A percentile compares a stretch with the other conserved stretches of the same genome.
phyloP scores from a whole-genome alignment of 2,113 vertebrate genomes.

The human (Homo sapiens) region GRCh38 chr2:178593501-178594000 shows the following conservation, averaged over 20 bases:
- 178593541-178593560: conserved; percentile 23
- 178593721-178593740: conserved; percentile 93
- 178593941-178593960: conserved; percentile 83
- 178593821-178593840: conserved; percentile 96
- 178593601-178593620: conserved; percentile 96
- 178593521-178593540: neutral
- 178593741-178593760: conserved; percentile 98
- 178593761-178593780: conserved; percentile 93
- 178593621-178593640: conserved; percentile 98
- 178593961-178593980: conserved; percentile 94
- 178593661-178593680: conserved; percentile 95
- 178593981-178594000: conserved; percentile 95
- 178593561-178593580: conserved; percentile 97
- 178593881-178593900: conserved; percentile 9
- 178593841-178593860: conserved; percentile 94
- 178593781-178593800: conserved; percentile 98
- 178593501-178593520: conserved; percentile 33
- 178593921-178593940: neutral
- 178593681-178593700: conserved; percentile 94
- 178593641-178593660: conserved; percentile 94
- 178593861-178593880: conserved; percentile 90
- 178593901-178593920: neutral
- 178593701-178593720: conserved; percentile 96
- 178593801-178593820: conserved; percentile 96
- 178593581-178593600: conserved; percentile 97